phyloP scores from a whole-genome alignment of 1,140 invertebrate species.

The Drosophila grimshawi region DNA sequence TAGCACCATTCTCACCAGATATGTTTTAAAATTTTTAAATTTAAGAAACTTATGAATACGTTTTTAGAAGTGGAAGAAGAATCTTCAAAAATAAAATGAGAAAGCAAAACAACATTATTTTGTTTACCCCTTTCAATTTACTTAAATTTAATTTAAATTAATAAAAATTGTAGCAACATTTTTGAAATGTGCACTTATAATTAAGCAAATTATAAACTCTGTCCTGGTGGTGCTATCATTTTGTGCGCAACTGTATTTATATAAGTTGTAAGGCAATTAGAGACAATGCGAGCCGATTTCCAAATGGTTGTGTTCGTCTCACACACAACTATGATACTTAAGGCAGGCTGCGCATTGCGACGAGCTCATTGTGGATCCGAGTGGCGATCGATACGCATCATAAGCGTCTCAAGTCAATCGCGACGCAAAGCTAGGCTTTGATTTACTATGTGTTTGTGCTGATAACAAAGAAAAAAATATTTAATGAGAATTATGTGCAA shows the following conservation, averaged over 20 bases:
- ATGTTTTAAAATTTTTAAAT: no score
- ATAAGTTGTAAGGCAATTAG: constrained; percentile 1
- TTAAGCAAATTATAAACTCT: no score
- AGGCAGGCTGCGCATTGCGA: constrained; percentile 23
- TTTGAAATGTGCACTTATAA: no score
- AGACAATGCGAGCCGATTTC: not conserved
- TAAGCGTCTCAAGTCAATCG: constrained; percentile 12
- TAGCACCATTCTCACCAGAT: no score
- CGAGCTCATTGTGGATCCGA: constrained; percentile 59
- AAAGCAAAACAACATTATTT: no score
- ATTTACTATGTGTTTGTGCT: constrained; percentile 15
- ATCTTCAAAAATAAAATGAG: no score
- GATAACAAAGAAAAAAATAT: constrained; percentile 31
- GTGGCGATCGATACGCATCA: constrained; percentile 18
- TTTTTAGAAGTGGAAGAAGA: no score
- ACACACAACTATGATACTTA: constrained; percentile 46
- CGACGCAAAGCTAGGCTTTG: constrained; percentile 4
- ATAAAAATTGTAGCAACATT: no score
- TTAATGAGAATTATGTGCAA: constrained; percentile 18
- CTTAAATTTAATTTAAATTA: not conserved
- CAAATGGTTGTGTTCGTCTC: constrained; percentile 18
- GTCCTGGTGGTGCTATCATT: no score
- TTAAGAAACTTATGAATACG: no score
- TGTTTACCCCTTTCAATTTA: no score
- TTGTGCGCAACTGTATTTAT: not conserved